Evolutionary conservation across 2,113 vertebrate genomes (phyloP).

Genomic region (Puffinus mauretanicus): DNA sequence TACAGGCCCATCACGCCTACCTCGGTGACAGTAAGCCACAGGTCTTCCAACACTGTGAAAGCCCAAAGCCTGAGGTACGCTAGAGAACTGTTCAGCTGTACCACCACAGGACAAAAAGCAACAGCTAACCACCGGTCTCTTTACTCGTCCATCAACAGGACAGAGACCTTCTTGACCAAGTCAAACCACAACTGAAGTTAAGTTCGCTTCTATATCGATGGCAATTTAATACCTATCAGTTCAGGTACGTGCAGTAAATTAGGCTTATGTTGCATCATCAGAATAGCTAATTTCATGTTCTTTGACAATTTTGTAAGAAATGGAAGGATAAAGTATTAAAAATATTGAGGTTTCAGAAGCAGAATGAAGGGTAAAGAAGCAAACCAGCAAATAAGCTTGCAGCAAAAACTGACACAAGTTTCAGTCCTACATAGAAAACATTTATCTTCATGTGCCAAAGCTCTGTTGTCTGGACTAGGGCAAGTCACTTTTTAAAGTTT

Average conservation of each 20-base stretch:
- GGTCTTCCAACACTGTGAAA: neutral
- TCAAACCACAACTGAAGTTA: neutral
- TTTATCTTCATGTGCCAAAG: neutral
- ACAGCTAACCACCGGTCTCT: neutral
- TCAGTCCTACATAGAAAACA: neutral
- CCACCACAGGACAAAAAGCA: neutral
- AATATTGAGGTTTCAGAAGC: neutral
- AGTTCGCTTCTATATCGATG: fast-evolving
- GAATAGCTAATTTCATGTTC: neutral
- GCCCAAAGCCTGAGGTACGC: neutral
- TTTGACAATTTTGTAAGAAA: neutral
- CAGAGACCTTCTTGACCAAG: neutral
- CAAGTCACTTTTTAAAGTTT: neutral
- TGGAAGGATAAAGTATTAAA: neutral
- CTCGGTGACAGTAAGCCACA: neutral
- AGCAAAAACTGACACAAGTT: neutral
- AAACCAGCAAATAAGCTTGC: neutral
- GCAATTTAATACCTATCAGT: neutral
- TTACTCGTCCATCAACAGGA: neutral
- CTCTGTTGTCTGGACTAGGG: neutral
- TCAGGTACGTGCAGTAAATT: neutral
- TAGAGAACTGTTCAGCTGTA: neutral
- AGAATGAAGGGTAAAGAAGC: neutral
- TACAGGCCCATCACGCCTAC: neutral
- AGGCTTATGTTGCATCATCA: neutral